Conservation (phyloP, 2,888 invertebrate species). For the Autographa gamma region DNA sequence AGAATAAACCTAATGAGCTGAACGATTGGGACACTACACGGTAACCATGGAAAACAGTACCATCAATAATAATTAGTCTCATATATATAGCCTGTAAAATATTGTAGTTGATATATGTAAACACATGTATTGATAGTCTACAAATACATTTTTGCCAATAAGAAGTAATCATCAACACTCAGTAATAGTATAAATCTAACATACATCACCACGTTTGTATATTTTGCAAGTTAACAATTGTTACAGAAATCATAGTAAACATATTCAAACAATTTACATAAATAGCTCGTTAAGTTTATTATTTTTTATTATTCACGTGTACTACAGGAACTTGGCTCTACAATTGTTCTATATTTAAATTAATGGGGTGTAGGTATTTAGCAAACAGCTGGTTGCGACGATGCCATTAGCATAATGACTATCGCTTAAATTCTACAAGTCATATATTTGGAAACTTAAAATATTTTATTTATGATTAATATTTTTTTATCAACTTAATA, state of each 20-base stretch:
- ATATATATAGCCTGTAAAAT: too few relatives aligned
- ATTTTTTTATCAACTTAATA: too few relatives aligned
- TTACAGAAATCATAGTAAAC: background rate
- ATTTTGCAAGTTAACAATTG: background rate
- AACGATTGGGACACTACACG: too few relatives aligned
- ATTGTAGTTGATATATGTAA: too few relatives aligned
- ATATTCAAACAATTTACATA: background rate
- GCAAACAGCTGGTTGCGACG: conserved; percentile 1
- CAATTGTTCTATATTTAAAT: conserved; percentile 7
- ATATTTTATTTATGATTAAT: background rate
- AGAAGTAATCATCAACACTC: too few relatives aligned
- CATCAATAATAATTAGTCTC: too few relatives aligned
- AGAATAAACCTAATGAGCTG: too few relatives aligned
- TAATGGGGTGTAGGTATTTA: conserved; percentile 7
- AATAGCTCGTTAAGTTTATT: background rate
- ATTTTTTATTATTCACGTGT: conserved; percentile 2
- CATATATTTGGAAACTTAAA: background rate
- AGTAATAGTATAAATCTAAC: too few relatives aligned
- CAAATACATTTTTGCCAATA: too few relatives aligned
- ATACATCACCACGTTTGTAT: background rate
- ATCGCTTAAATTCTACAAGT: background rate
- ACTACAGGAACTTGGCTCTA: background rate
- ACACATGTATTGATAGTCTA: too few relatives aligned
- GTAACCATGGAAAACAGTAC: too few relatives aligned
- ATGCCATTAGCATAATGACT: conserved; percentile 1